Base-by-base conservation (phyloP, 2,113 vertebrate species). In the Menidia beryllina region DNA sequence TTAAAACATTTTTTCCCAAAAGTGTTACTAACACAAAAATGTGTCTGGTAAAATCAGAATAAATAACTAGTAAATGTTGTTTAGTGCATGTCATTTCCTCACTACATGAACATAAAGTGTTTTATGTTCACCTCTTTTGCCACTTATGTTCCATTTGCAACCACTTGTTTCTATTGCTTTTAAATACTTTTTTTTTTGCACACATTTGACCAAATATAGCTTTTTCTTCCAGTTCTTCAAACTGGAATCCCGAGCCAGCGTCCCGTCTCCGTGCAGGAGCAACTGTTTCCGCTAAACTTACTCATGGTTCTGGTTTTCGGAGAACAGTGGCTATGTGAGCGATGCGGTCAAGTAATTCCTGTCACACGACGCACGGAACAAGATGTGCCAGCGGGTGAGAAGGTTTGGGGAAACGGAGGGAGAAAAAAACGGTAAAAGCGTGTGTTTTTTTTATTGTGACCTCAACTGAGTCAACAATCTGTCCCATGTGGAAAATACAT, bases 401-500 rank as follows among this genome's bases (percentile, higher is more conserved):
- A 57, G 36, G 21, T 58, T 82, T 69, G 24, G 51, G 48, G 60
- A 68, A 77, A 70, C 8, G 26, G 59, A 59, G 30, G 20, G 55
- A 39, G 34, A 73, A 75, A 77, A 75, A 77, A 72, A 21, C 74
- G 48, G 34, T 60, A 76, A 79, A 73, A 38, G n/a, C 36, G 23
- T 19, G n/a, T 76, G 36, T 0, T n/a, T 52, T 21, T 53, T 41
- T 9, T 53, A 20, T 75, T 83, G 55, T 30, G 26, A 79, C 55
- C 26, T 25, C 21, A 61, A 47, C 38, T 77, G 68, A 77, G 60
- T 82, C 65, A 81, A 71, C 49, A 54, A 56, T 74, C 55, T 77
- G 23, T 76, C 24, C 61, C 12, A 4, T 69, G 55, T 75, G 80
- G 75, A 83, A 71, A 53, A 79, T 69, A 69, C 9, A 86, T 86